Percentiles rank a stretch among this genome's conserved stretches.
These are phyloP conservation scores for Drosophila kepulauana DNA, from an alignment of 1,140 invertebrate genomes.

Conservation along the genomic window DNA sequence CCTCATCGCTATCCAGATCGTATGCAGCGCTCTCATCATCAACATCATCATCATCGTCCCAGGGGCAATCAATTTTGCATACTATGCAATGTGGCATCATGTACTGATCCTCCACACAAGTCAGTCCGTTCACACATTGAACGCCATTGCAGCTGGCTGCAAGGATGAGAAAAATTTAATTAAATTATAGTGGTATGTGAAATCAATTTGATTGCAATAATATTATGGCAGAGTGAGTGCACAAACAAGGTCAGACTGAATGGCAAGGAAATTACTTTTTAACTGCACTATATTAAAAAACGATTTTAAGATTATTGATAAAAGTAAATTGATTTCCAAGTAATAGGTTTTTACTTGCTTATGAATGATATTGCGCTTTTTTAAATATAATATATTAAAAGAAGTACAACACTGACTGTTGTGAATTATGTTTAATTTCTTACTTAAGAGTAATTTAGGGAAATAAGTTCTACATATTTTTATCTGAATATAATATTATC, in stretches of 20 bases:
- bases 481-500: too few relatives aligned
- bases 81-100: constrained; percentile 93
- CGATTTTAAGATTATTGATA: too few relatives aligned
- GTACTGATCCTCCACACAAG: constrained; percentile 94
- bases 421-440: too few relatives aligned
- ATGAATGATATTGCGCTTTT: too few relatives aligned
- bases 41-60: constrained; percentile 39
- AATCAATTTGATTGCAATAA: not conserved
- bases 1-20: constrained; percentile 71
- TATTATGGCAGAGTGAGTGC: too few relatives aligned
- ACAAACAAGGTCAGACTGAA: not conserved
- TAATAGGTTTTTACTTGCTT: too few relatives aligned
- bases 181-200: not conserved
- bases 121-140: constrained; percentile 91
- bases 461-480: too few relatives aligned
- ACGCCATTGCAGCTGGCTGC: constrained; percentile 92
- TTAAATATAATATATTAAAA: too few relatives aligned
- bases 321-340: too few relatives aligned
- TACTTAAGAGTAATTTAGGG: too few relatives aligned
- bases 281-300: too few relatives aligned
- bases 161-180: constrained; percentile 47
- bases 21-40: constrained; percentile 31
- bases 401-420: too few relatives aligned
- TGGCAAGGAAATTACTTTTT: not conserved
- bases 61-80: constrained; percentile 89